phyloP scores from a whole-genome alignment of 1,140 invertebrate genomes.

The Pseudobourletiella spinata region DNA sequence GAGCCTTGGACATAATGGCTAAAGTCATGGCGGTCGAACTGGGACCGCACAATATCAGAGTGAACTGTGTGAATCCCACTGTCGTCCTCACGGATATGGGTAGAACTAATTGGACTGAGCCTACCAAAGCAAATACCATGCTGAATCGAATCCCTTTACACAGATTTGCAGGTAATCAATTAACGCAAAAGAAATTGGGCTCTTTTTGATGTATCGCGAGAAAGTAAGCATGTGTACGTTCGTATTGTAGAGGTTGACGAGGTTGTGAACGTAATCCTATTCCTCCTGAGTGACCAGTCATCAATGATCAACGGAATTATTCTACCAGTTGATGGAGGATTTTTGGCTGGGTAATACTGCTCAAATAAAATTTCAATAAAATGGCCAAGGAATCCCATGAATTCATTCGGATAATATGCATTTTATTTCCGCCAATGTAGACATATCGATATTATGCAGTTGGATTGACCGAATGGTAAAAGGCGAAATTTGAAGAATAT shows the following conservation, averaged over 20 bases:
- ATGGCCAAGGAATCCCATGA: no score
- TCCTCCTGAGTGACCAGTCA: conserved; percentile 70
- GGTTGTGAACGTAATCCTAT: conserved; percentile 70
- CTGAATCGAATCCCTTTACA: conserved; percentile 10
- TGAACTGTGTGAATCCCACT: conserved; percentile 18
- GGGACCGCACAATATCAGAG: conserved; percentile 16
- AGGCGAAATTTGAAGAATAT: no score
- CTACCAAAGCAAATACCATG: not conserved
- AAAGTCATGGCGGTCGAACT: conserved; percentile 16
- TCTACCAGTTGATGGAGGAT: conserved; percentile 77
- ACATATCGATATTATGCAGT: no score
- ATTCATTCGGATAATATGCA: no score
- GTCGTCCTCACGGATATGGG: conserved; percentile 11
- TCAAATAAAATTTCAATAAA: no score
- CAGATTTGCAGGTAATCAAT: not conserved
- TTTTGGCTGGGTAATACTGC: conserved; percentile 36
- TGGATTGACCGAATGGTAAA: no score
- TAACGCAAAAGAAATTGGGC: no score
- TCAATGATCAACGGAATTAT: conserved; percentile 66
- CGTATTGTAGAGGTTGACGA: conserved; percentile 63
- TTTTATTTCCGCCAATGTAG: no score
- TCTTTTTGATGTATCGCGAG: no score
- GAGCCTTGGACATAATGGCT: conserved; percentile 14
- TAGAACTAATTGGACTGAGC: not conserved
- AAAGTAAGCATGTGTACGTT: not conserved